Percentiles rank a stretch among this genome's conserved stretches.
Evolutionary conservation across 1,140 invertebrate genomes (phyloP).

Genomic region (Nixonia krombeini): DNA sequence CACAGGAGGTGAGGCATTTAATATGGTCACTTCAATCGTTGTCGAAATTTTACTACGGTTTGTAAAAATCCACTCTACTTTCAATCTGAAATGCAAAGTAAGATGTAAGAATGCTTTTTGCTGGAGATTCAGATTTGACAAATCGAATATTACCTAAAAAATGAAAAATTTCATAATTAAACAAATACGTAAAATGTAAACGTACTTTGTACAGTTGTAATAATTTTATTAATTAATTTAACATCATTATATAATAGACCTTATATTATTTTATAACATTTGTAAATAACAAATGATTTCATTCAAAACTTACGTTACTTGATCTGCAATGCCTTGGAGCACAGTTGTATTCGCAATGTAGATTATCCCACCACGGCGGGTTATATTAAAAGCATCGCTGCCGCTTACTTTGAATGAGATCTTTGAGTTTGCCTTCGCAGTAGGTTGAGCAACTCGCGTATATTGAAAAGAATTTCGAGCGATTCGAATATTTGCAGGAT

Average conservation of each 20-base stretch:
- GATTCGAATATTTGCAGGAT: slow-evolving; percentile 44
- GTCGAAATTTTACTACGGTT: slow-evolving; percentile 59
- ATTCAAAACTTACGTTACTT: slow-evolving; percentile 63
- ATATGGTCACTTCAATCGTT: slow-evolving; percentile 67
- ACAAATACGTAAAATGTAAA: too few relatives aligned
- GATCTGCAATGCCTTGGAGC: slow-evolving; percentile 58
- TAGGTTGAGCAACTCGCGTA: slow-evolving; percentile 60
- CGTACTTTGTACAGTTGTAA: too few relatives aligned
- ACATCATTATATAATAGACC: too few relatives aligned
- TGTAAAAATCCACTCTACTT: slow-evolving; percentile 70
- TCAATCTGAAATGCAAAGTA: slow-evolving; percentile 55
- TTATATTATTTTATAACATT: too few relatives aligned
- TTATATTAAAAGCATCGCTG: slow-evolving; percentile 71
- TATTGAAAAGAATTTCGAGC: slow-evolving; percentile 52
- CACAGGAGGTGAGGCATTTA: slow-evolving; percentile 51
- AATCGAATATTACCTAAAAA: background rate
- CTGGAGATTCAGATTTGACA: too few relatives aligned
- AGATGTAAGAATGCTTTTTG: too few relatives aligned
- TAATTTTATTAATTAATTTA: too few relatives aligned
- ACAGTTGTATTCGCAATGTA: slow-evolving; percentile 70
- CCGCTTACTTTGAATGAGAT: slow-evolving; percentile 52
- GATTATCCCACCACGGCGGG: slow-evolving; percentile 72
- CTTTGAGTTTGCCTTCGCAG: slow-evolving; percentile 43
- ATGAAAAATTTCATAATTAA: background rate
- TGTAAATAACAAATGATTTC: too few relatives aligned